phyloP scores from a whole-genome alignment of 2,113 vertebrate genomes.

The Mugil cephalus region DNA sequence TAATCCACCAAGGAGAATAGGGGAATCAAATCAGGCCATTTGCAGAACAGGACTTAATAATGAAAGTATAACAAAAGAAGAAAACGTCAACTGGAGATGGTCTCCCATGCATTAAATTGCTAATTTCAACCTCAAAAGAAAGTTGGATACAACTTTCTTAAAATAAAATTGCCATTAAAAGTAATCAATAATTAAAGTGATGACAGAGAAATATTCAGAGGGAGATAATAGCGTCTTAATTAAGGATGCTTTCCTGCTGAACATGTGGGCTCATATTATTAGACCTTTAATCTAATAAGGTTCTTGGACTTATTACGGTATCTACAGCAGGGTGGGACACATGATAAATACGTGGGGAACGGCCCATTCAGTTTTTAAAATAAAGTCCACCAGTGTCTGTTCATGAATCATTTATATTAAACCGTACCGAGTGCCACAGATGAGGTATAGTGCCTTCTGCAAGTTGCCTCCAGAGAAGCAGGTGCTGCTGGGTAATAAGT shows the following conservation, averaged over 20 bases:
- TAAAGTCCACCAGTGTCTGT: conserved; percentile 24
- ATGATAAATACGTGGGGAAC: conserved; percentile 37
- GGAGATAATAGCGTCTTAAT: conserved; percentile 21
- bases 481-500: conserved; percentile 48
- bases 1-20: conserved; percentile 20
- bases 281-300: conserved; percentile 21
- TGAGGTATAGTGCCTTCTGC: conserved; percentile 6
- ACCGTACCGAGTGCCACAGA: conserved; percentile 23
- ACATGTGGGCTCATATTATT: conserved; percentile 5
- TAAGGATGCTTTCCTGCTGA: conserved; percentile 12
- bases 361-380: conserved; percentile 18
- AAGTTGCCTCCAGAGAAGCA: conserved; percentile 46
- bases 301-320: conserved; percentile 21
- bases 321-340: conserved; percentile 7
- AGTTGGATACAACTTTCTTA: not conserved
- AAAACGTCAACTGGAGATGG: conserved; percentile 28
- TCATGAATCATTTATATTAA: conserved; percentile 53
- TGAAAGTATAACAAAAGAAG: conserved; percentile 11
- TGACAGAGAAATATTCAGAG: conserved; percentile 11
- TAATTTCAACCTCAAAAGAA: conserved; percentile 16
- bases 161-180: not conserved
- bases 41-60: conserved; percentile 34
- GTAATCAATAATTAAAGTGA: conserved; percentile 16
- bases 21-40: conserved; percentile 25
- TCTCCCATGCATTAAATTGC: conserved; percentile 33